phyloP scores from a whole-genome alignment of 2,888 invertebrate genomes.

The Chrysina gloriosa region DNA sequence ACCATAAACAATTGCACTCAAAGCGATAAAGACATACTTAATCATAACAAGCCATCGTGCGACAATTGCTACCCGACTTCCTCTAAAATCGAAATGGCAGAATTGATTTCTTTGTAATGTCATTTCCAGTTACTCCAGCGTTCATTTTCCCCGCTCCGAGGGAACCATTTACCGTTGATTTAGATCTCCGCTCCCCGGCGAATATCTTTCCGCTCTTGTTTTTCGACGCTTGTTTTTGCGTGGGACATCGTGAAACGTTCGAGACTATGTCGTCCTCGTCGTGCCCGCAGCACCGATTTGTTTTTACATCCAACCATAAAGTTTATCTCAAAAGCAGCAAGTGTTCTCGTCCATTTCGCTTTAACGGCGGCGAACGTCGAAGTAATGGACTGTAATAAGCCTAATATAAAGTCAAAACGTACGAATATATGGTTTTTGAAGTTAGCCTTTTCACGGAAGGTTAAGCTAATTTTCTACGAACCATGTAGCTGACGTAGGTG shows the following conservation, averaged over 20 bases:
- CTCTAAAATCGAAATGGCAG: too few species aligned
- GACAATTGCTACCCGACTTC: too few species aligned
- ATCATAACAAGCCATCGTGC: too few species aligned
- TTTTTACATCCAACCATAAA: conserved; percentile 28
- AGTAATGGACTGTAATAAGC: conserved; percentile 35
- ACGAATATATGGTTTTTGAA: conserved; percentile 20
- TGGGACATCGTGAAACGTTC: conserved; percentile 6
- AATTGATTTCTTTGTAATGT: too few species aligned
- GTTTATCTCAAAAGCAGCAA: conserved; percentile 29
- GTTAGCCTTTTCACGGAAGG: conserved; percentile 22
- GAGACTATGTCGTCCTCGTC: background rate
- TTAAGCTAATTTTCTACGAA: conserved; percentile 3
- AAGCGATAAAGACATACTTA: too few species aligned
- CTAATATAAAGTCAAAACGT: conserved; percentile 24
- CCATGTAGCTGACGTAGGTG: background rate
- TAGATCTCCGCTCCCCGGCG: too few species aligned
- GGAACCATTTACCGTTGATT: too few species aligned
- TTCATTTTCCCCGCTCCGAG: too few species aligned
- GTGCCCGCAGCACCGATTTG: background rate
- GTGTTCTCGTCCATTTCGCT: conserved; percentile 36
- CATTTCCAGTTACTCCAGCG: too few species aligned
- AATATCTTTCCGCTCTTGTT: background rate
- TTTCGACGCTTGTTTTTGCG: conserved; percentile 1
- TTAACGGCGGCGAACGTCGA: conserved; percentile 16
- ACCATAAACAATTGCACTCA: too few species aligned